Evolutionary conservation across 2,888 invertebrate species (phyloP).

Genomic region (Microdon myrmicae): DNA sequence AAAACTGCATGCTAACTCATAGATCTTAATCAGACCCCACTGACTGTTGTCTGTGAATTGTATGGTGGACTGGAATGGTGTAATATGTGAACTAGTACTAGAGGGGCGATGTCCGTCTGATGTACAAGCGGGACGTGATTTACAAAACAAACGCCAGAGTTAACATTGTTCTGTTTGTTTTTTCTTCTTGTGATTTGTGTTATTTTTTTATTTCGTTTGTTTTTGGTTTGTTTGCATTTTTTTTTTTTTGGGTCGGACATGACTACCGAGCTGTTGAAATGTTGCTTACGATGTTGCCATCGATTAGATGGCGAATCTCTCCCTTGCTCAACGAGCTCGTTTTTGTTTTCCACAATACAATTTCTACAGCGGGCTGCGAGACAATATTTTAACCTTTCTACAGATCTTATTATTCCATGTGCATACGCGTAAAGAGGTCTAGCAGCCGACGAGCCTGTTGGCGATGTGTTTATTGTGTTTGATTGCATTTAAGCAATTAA

Average conservation of each 20-base stretch:
- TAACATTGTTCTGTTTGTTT: too few species aligned
- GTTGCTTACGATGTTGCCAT: slow-evolving; percentile 18
- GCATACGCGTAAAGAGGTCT: slow-evolving; percentile 46
- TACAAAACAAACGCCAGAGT: slow-evolving; percentile 20
- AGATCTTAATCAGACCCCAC: slow-evolving; percentile 32
- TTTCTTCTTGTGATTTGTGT: too few species aligned
- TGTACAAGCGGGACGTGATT: slow-evolving; percentile 51
- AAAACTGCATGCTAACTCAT: slow-evolving; percentile 13
- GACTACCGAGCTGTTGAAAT: slow-evolving; percentile 35
- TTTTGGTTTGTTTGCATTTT: too few species aligned
- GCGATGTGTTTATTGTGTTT: slow-evolving; percentile 50
- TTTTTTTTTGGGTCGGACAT: slow-evolving; percentile 13
- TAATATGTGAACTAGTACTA: slow-evolving; percentile 6
- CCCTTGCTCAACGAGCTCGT: too few species aligned
- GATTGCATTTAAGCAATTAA: slow-evolving; percentile 52
- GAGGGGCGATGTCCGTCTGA: too few species aligned
- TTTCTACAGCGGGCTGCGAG: slow-evolving; percentile 2
- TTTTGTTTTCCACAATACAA: too few species aligned
- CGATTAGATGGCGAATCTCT: too few species aligned
- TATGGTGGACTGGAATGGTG: slow-evolving; percentile 21
- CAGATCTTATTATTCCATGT: slow-evolving; percentile 44
- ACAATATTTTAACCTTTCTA: slow-evolving; percentile 32
- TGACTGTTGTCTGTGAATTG: background rate
- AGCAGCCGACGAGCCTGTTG: slow-evolving; percentile 24
- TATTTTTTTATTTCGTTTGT: too few species aligned